These are phyloP conservation scores for Etheostoma nigrum DNA, from an alignment of 2,797 vertebrate genomes.

Conservation along the genomic window DNA sequence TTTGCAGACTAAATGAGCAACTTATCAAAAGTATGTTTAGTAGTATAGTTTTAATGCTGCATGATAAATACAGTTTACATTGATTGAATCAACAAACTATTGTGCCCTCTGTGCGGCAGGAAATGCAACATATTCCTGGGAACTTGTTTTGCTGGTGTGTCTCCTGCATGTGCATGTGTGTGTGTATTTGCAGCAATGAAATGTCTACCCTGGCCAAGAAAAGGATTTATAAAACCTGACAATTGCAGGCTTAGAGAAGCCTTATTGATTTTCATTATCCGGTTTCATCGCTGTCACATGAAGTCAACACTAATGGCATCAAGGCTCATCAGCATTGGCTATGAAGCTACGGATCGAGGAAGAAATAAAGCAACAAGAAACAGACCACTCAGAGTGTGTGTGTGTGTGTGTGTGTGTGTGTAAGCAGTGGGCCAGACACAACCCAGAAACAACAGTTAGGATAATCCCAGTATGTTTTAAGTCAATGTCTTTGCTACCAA, in stretches of 20 bases:
- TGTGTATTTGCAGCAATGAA: constrained; percentile 8
- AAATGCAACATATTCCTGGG: not conserved
- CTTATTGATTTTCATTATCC: constrained; percentile 80
- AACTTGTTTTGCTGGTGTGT: not conserved
- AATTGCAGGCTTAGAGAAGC: constrained; percentile 66
- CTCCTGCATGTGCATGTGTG: not conserved
- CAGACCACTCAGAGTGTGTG: constrained; percentile 10
- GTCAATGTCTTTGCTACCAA: not conserved
- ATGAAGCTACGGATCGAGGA: constrained; percentile 25
- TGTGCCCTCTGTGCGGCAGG: not conserved
- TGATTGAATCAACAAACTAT: constrained; percentile 18
- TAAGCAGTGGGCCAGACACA: not conserved
- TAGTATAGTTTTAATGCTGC: constrained; percentile 9
- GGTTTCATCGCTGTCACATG: constrained; percentile 74
- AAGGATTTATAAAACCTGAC: constrained; percentile 75
- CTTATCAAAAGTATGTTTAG: constrained; percentile 7
- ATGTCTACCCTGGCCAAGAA: constrained; percentile 25
- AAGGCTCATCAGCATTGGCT: constrained; percentile 67
- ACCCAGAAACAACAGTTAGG: not conserved
- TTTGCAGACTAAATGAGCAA: constrained; percentile 18
- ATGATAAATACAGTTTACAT: constrained; percentile 2
- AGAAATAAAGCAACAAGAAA: constrained; percentile 41
- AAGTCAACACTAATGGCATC: constrained; percentile 75
- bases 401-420: constrained; percentile 5
- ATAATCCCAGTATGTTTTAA: not conserved